These are phyloP conservation scores for Meiosimyza decipiens DNA, from an alignment of 2,888 invertebrate genomes.

Conservation along the genomic window DNA sequence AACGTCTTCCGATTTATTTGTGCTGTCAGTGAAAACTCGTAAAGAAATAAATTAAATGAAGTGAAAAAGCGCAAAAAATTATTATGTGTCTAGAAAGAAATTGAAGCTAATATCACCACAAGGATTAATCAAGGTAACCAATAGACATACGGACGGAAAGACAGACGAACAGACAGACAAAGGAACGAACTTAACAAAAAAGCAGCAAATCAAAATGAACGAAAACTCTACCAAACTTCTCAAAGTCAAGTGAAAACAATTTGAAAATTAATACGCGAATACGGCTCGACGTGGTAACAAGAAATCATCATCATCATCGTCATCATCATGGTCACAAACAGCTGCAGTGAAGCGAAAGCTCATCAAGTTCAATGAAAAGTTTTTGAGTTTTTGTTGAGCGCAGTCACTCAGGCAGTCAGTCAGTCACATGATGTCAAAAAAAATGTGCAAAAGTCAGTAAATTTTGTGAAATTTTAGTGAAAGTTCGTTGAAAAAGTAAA, in stretches of 20 bases:
- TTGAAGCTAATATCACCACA: no score
- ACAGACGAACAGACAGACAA: not conserved
- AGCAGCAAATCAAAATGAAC: conserved; percentile 4
- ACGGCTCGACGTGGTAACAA: no score
- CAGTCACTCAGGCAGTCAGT: not conserved
- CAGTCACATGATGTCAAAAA: not conserved
- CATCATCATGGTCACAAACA: no score
- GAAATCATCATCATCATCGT: no score
- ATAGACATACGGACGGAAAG: not conserved
- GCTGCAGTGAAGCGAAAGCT: no score
- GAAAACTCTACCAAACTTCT: not conserved
- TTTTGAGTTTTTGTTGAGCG: no score
- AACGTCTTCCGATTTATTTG: conserved; percentile 11
- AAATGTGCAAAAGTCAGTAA: not conserved
- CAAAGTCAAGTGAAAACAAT: conserved; percentile 14
- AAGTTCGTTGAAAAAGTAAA: not conserved
- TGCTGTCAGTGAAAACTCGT: not conserved
- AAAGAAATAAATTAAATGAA: not conserved
- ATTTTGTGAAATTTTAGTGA: not conserved
- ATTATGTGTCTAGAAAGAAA: no score
- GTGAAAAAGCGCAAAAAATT: not conserved
- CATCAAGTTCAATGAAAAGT: no score
- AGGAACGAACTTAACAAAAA: not conserved
- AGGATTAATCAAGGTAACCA: no score
- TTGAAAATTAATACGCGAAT: no score